Evolutionary conservation across 2,113 vertebrate species (phyloP), one percentile per base, ranked within the genome.

Genomic region (Poeciliopsis prolifica): DNA sequence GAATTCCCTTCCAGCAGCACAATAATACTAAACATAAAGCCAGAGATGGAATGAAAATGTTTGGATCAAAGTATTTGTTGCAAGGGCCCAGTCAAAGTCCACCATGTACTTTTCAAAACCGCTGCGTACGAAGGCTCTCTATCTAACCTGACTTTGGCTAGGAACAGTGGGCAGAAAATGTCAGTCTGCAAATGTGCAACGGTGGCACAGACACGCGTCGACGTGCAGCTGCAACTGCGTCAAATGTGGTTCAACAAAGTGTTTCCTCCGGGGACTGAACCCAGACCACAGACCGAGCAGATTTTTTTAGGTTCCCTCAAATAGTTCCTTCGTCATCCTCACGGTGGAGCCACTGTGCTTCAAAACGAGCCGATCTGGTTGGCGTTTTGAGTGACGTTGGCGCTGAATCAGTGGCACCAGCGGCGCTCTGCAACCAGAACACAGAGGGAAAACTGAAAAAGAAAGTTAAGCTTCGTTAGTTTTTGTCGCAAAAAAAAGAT

Each of bases 301-400:
- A 1, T 48, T 37, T 37, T 29, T 4, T 19, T 48, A 7, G 17
- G 17, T 48, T 42, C 14, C 40, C 40, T 42, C 2, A 54, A 54
- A 54, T 54, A 54, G 48, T 22, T 22, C 48, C 48, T 22, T 54
- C 2, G 10, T 22, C 19, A 26, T 19, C 87, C 89, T 77, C 40
- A 24, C 86, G 91, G 71, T 86, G 91, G 85, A 85, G 81, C 76
- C 74, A 72, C 65, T 19, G 81, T 3, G 29, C 62, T 72, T 33
- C 0, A 15, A 3, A 76, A 72, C 22, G 61, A 72, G 8, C 1
- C 24, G 24, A 58, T n/a, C 17, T 0, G 7, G 8, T 61, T 6
- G 30, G 17, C 28, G 26, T 15, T 44, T 3, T 1, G 51, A 17
- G 19, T 11, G n/a, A 15, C 26, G 24, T 30, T 48, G 78, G 33